Evolutionary conservation across 1,140 invertebrate genomes (phyloP).

Genomic region (Drosophila bocki): DNA sequence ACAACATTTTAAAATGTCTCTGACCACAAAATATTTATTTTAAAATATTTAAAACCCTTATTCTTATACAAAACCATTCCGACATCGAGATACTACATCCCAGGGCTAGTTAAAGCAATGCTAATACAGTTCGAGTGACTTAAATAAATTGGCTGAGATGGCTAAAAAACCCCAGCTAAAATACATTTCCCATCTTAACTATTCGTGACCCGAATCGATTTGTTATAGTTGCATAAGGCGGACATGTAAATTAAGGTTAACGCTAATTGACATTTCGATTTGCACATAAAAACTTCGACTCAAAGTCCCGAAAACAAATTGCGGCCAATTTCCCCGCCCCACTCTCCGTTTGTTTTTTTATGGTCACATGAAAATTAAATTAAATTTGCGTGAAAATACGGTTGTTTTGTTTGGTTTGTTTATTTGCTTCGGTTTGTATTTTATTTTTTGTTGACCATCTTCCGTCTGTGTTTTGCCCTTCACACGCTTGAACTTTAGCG

Average conservation of each 20-base stretch:
- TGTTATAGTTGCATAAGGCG: slow-evolving; percentile 27
- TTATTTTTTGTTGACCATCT: slow-evolving; percentile 18
- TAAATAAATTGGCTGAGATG: not conserved
- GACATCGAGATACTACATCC: too few species aligned
- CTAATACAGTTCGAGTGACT: slow-evolving; percentile 1
- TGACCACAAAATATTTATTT: not conserved
- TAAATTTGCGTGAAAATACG: slow-evolving; percentile 69
- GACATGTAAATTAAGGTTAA: slow-evolving; percentile 55
- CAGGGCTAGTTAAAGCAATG: not conserved
- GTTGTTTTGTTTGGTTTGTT: slow-evolving; percentile 50
- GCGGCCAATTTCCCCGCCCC: slow-evolving; percentile 25
- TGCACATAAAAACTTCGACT: slow-evolving; percentile 44
- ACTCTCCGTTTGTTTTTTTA: slow-evolving; percentile 46
- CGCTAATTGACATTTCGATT: slow-evolving; percentile 64
- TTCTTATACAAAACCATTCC: too few species aligned
- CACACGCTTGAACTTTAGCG: slow-evolving; percentile 67
- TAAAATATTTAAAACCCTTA: not conserved
- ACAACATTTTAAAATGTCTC: not conserved
- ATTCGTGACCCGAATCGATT: slow-evolving; percentile 42
- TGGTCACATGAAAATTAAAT: slow-evolving; percentile 72
- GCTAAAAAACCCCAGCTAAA: too few species aligned
- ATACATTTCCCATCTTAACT: slow-evolving; percentile 21
- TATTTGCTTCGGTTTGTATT: slow-evolving; percentile 29
- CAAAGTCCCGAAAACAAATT: slow-evolving; percentile 41
- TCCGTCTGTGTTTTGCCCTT: slow-evolving; percentile 65